These are phyloP conservation scores for Laticauda laticaudata DNA, from an alignment of 2,113 vertebrate species.

Conservation along the genomic window DNA sequence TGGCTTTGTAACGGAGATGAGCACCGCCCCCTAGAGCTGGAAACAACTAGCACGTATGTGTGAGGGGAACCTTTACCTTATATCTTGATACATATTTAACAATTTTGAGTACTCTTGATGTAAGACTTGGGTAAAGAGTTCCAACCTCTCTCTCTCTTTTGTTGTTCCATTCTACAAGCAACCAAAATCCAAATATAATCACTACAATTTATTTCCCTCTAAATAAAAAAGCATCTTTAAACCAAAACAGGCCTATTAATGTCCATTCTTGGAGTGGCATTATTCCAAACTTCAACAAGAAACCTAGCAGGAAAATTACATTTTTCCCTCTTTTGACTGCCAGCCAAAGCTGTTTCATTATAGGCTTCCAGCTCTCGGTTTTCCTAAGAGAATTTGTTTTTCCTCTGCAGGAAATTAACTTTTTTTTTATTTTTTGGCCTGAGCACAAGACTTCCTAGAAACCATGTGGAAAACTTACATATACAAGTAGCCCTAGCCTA, in stretches of 20 bases:
- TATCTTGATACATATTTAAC: neutral
- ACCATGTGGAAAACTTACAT: neutral
- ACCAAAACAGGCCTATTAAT: neutral
- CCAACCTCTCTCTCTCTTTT: neutral
- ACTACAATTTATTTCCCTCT: neutral
- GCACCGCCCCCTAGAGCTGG: too few relatives aligned
- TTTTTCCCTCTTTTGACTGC: neutral
- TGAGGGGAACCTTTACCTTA: too few relatives aligned
- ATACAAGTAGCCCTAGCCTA: neutral
- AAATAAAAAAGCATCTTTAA: neutral
- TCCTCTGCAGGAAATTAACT: constrained; percentile 34
- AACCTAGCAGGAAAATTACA: neutral
- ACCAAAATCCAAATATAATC: neutral
- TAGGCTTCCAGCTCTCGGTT: constrained; percentile 26
- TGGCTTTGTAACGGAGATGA: too few relatives aligned
- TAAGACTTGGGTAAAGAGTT: neutral
- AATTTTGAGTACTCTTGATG: neutral
- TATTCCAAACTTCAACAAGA: neutral
- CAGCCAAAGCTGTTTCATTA: neutral
- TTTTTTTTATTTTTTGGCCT: constrained; percentile 6
- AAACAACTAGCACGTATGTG: too few relatives aligned
- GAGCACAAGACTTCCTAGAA: constrained; percentile 29
- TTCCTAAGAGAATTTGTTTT: constrained; percentile 31
- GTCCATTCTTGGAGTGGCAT: neutral
- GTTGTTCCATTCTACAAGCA: neutral